These are phyloP conservation scores for Pelmatolapia mariae DNA, from an alignment of 2,113 vertebrate genomes.

Conservation along the genomic window DNA sequence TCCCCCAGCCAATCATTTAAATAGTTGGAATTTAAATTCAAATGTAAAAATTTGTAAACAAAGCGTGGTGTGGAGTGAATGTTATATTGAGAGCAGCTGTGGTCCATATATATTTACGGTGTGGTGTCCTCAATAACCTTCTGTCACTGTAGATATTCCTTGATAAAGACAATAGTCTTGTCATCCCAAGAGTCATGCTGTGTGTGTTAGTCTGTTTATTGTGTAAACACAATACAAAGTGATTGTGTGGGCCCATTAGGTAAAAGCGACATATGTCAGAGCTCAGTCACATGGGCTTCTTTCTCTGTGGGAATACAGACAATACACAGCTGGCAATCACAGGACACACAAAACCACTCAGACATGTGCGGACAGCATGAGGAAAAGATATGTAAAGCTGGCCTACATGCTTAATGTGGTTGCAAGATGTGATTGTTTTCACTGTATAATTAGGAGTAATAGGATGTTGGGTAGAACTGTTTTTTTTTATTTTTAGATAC, in stretches of 20 bases:
- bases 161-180: background rate
- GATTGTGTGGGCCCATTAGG: background rate
- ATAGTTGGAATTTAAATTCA: background rate
- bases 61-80: rapidly evolving
- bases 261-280: conserved; percentile 57
- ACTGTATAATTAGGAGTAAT: background rate
- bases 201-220: background rate
- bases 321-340: conserved; percentile 37
- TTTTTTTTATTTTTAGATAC: background rate
- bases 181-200: background rate
- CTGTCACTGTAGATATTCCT: background rate
- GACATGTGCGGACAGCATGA: rapidly evolving
- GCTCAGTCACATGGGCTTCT: conserved; percentile 57
- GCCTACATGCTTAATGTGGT: conserved; percentile 7
- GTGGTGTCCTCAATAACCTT: background rate
- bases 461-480: background rate
- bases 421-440: conserved; percentile 23
- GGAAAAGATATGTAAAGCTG: background rate
- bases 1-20: rapidly evolving
- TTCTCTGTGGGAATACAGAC: conserved; percentile 49
- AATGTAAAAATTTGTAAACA: background rate
- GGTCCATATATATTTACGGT: background rate
- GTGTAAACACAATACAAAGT: background rate
- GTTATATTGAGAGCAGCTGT: background rate
- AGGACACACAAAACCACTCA: background rate